Evolutionary conservation across 2,113 vertebrate genomes (phyloP), one percentile per base, ranked within the genome.

Genomic region (Microcebus lehilahytsara): DNA sequence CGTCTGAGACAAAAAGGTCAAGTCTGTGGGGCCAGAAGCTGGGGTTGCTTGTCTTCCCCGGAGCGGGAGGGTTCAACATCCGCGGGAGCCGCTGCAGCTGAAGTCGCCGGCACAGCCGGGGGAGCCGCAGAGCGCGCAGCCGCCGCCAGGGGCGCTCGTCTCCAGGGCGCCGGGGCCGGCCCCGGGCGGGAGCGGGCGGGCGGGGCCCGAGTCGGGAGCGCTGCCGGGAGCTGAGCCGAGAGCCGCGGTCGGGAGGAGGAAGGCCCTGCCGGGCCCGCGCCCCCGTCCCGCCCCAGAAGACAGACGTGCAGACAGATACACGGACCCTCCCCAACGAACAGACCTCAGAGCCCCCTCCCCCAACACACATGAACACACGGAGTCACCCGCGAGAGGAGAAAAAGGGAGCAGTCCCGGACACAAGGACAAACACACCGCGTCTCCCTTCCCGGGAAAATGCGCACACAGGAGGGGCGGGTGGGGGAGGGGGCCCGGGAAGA

Each of bases 131-230:
- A 64, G 93, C 86, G 27, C 32, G n/a, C 78, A 79, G 34, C 42
- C 16, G 46, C 89, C 89, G 42, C 89, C 37, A 56, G 97, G 96
- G 87, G 97, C 89, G 92, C 96, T 93, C 19, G 22, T 80, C 25
- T 67, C 64, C 69, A 69, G 49, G 93, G 10, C 16, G 10, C 34
- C 0, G 2, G 81, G 91, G 14, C 74, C 20, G 7, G 42, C n/a
- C 14, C 2, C 2, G 0, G 81, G 32, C 9, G 0, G 14, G 37
- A 2, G 56, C 56, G 3, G 66, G 13, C 0, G 0, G 5, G 51
- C 14, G 0, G 49, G 30, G 27, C 23, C 32, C 0, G 60, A 30
- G 27, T 67, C 23, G 0, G 69, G 19, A 64, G 11, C 16, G 66
- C 0, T 30, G 51, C 37, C 56, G 1, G 5, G 27, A 19, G 19